Conservation (phyloP, 2,113 vertebrate genomes). For the Andinoacara biseriatus region DNA sequence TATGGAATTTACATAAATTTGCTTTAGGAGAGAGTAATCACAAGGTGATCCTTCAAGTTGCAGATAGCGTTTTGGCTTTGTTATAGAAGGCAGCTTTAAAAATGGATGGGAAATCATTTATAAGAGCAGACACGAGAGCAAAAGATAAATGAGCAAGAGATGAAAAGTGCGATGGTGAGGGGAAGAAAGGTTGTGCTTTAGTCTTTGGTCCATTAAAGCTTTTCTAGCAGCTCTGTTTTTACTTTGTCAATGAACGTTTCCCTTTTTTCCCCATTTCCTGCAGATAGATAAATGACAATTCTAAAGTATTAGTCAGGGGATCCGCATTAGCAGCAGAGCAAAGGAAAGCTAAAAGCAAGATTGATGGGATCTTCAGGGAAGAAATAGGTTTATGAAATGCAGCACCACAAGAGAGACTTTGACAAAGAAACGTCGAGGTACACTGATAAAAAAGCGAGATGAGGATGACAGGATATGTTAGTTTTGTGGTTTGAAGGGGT, state of each 20-base stretch:
- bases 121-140: constrained; percentile 25
- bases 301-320: constrained; percentile 45
- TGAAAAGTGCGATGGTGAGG: constrained; percentile 21
- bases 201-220: constrained; percentile 56
- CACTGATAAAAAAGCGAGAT: constrained; percentile 15
- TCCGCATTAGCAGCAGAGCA: constrained; percentile 55
- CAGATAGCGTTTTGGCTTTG: constrained; percentile 30
- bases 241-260: constrained; percentile 47
- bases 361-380: constrained; percentile 36
- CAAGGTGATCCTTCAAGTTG: constrained; percentile 10
- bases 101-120: constrained; percentile 41
- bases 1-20: constrained; percentile 15
- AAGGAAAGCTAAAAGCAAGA: constrained; percentile 48
- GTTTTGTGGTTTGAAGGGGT: neutral
- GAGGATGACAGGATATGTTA: constrained; percentile 25
- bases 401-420: constrained; percentile 33
- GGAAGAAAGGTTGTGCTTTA: constrained; percentile 28
- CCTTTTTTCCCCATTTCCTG: constrained; percentile 24
- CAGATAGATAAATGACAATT: constrained; percentile 57
- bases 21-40: constrained; percentile 15
- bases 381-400: constrained; percentile 54
- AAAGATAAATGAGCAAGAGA: constrained; percentile 47
- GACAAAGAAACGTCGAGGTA: constrained; percentile 36
- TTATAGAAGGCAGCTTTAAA: constrained; percentile 27
- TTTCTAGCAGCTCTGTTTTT: constrained; percentile 47